These are phyloP conservation scores for Brachionichthys hirsutus DNA, from an alignment of 2,113 vertebrate genomes.

Conservation along the genomic window DNA sequence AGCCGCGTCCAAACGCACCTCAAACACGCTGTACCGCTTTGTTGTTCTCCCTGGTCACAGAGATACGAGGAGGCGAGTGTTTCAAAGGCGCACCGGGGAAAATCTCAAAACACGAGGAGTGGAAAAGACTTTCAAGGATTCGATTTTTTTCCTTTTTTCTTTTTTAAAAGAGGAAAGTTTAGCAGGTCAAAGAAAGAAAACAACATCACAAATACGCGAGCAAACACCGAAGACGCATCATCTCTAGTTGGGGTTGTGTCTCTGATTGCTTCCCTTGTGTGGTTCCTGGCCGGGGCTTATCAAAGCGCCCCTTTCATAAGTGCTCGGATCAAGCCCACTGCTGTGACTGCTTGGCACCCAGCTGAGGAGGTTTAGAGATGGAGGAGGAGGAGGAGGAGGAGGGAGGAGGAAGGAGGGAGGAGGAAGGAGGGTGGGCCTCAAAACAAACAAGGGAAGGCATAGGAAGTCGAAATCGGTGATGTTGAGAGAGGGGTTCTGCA, in stretches of 20 bases:
- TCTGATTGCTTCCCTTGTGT: constrained; percentile 78
- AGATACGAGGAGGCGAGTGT: constrained; percentile 47
- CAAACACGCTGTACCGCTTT: constrained; percentile 67
- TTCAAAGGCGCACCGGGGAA: constrained; percentile 59
- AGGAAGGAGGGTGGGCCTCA: constrained; percentile 8
- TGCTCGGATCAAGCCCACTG: constrained; percentile 73
- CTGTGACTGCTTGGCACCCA: constrained; percentile 72
- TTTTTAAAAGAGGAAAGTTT: constrained; percentile 45
- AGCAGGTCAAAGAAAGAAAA: constrained; percentile 71
- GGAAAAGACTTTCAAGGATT: constrained; percentile 48
- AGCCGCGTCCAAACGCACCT: constrained; percentile 57
- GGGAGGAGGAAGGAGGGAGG: too few species aligned
- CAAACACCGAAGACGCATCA: constrained; percentile 58
- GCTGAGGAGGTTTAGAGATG: constrained; percentile 59
- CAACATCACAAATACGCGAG: constrained; percentile 60
- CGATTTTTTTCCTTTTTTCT: constrained; percentile 28
- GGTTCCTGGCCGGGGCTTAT: constrained; percentile 67
- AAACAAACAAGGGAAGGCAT: constrained; percentile 53
- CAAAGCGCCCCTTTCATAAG: constrained; percentile 77
- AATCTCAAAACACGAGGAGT: constrained; percentile 47
- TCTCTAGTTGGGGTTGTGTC: constrained; percentile 65
- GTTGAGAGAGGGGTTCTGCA: constrained; percentile 38
- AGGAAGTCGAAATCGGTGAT: constrained; percentile 65
- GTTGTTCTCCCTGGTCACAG: constrained; percentile 66
- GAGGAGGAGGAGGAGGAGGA: too few species aligned